Conservation (phyloP, 2,113 vertebrate species). For the Fulmarus glacialis region DNA sequence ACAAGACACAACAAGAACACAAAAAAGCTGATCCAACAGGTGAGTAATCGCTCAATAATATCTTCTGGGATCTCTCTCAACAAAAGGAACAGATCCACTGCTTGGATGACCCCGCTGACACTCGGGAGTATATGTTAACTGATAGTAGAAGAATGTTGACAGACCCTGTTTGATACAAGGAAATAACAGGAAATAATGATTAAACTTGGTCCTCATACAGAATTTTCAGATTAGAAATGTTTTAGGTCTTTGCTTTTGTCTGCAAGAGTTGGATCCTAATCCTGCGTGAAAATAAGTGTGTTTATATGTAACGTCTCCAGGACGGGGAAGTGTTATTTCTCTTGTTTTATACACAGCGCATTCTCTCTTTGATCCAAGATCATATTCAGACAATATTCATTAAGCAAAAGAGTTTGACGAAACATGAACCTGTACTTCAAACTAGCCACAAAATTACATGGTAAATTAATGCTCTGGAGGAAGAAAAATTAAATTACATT, state of each 20-base stretch:
- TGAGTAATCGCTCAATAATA: background rate
- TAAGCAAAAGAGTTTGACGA: constrained; percentile 7
- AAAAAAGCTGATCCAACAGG: background rate
- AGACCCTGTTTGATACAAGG: background rate
- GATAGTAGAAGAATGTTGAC: background rate
- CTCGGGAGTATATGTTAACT: background rate
- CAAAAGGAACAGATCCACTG: background rate
- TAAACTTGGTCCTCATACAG: background rate
- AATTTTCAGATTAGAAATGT: background rate
- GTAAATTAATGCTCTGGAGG: constrained; percentile 3
- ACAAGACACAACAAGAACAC: background rate
- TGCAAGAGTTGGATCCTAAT: background rate
- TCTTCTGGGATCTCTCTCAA: background rate
- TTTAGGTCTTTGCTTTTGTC: background rate
- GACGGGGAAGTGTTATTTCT: background rate
- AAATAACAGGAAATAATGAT: background rate
- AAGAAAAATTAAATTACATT: constrained; percentile 1
- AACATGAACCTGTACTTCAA: constrained; percentile 6
- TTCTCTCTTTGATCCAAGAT: constrained; percentile 2
- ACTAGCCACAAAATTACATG: background rate
- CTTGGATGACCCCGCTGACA: background rate
- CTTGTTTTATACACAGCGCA: background rate
- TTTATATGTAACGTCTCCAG: background rate
- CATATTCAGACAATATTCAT: background rate
- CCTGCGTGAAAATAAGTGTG: background rate